Evolutionary conservation across 2,113 vertebrate genomes (phyloP).

Genomic region (Laterallus jamaicensis): DNA sequence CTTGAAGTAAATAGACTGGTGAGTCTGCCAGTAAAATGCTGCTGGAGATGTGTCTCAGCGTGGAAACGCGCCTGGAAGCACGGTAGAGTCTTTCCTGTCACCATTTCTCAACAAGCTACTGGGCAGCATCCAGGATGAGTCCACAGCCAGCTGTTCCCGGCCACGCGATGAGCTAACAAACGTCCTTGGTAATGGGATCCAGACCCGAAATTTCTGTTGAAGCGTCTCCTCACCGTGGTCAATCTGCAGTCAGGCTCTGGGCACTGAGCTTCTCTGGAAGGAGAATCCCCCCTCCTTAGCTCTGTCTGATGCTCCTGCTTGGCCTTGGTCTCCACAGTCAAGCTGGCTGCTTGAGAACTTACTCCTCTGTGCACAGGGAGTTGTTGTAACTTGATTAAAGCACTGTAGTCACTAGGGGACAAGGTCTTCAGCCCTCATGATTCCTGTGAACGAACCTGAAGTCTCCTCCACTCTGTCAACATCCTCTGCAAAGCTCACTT

Average conservation of each 20-base stretch:
- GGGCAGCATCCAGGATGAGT: conserved; percentile 38
- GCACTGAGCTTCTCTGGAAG: neutral
- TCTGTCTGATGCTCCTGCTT: neutral
- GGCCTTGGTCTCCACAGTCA: neutral
- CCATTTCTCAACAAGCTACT: neutral
- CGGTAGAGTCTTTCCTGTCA: neutral
- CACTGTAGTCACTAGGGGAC: neutral
- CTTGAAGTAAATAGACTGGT: neutral
- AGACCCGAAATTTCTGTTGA: neutral
- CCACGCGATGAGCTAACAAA: neutral
- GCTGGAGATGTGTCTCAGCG: neutral
- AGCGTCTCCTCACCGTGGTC: neutral
- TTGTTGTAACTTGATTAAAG: neutral
- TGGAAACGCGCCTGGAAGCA: neutral
- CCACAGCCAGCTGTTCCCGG: neutral
- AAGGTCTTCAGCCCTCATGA: neutral
- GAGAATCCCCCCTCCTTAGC: neutral
- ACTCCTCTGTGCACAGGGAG: neutral
- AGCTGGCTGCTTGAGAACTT: neutral
- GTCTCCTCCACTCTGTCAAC: neutral
- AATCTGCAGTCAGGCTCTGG: neutral
- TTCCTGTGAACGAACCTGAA: conserved; percentile 1
- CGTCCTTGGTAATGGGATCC: neutral
- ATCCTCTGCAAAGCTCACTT: conserved; percentile 2
- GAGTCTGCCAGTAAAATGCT: neutral